Evolutionary conservation across 2,113 vertebrate genomes (phyloP).

Genomic region (Onychorhynchus coronatus): DNA sequence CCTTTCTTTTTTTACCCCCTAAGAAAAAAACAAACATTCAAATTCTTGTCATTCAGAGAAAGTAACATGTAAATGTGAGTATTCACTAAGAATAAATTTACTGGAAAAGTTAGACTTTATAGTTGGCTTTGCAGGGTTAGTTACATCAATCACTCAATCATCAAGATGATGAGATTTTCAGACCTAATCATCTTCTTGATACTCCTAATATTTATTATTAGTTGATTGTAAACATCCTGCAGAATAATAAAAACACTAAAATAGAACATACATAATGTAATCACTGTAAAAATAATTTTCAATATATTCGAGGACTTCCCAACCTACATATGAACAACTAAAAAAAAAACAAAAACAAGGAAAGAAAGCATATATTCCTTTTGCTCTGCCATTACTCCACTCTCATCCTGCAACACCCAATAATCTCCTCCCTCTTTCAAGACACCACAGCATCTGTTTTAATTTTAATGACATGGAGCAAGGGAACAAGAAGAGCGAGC

Average conservation of each 20-base stretch:
- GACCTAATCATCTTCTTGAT: neutral
- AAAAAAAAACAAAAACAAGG: neutral
- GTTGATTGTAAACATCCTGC: slow-evolving; percentile 27
- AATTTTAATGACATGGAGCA: neutral
- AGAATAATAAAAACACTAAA: slow-evolving; percentile 26
- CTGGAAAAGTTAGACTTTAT: neutral
- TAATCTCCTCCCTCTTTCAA: neutral
- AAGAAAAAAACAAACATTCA: neutral
- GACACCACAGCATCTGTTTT: neutral
- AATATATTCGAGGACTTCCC: neutral
- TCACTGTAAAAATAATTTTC: neutral
- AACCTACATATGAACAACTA: neutral
- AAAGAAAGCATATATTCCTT: neutral
- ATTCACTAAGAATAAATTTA: neutral
- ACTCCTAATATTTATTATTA: slow-evolving; percentile 28
- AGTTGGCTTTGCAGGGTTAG: neutral
- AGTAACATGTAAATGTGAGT: neutral
- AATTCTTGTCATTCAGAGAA: neutral
- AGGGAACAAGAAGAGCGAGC: neutral
- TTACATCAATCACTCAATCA: neutral
- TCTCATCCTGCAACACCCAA: neutral
- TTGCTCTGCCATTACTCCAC: neutral
- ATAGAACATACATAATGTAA: neutral
- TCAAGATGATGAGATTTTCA: slow-evolving; percentile 3
- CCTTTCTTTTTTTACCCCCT: neutral